Percentiles rank a stretch among this genome's conserved stretches.
These are phyloP conservation scores for Melopsittacus undulatus DNA, from an alignment of 2,797 vertebrate species.

Conservation along the genomic window DNA sequence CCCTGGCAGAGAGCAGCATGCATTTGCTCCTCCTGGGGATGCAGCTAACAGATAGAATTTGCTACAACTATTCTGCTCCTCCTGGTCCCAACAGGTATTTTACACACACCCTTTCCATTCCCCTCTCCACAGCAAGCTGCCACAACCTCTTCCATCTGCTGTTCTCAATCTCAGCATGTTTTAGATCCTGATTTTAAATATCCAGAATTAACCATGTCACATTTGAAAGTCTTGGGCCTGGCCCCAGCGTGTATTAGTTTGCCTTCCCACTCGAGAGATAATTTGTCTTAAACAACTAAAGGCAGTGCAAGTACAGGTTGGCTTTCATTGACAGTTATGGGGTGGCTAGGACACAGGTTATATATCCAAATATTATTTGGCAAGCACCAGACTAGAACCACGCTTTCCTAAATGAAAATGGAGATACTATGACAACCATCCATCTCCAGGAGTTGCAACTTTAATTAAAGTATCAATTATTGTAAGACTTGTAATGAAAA, in stretches of 20 bases:
- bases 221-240: neutral
- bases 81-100: neutral
- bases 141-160: neutral
- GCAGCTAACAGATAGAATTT: neutral
- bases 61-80: neutral
- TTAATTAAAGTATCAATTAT: constrained; percentile 46
- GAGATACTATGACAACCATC: neutral
- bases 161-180: rapidly evolving
- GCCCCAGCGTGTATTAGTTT: neutral
- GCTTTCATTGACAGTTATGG: neutral
- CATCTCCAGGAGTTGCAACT: neutral
- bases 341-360: neutral
- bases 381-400: neutral
- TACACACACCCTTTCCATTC: neutral
- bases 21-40: neutral
- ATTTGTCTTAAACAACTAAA: constrained; percentile 15
- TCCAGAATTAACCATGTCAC: neutral
- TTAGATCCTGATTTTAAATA: neutral
- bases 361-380: neutral
- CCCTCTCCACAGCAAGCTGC: neutral
- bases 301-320: neutral
- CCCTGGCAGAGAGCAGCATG: neutral
- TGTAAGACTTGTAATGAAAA: neutral
- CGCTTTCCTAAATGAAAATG: constrained; percentile 15
- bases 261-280: neutral